These are phyloP conservation scores for Diprion similis DNA, from an alignment of 1,140 invertebrate genomes.

Conservation along the genomic window DNA sequence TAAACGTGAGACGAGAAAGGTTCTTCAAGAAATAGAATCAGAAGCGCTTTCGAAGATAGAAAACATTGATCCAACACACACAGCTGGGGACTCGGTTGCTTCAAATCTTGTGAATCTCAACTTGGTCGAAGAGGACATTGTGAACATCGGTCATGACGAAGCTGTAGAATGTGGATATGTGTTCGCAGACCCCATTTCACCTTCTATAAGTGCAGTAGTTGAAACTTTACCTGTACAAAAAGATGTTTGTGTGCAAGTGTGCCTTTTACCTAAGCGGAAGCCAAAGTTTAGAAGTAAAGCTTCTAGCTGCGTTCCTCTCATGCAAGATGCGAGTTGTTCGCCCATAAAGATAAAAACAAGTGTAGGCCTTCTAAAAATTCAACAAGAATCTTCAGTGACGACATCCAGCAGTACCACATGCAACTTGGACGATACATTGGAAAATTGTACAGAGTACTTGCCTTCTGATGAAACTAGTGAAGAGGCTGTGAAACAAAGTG, in stretches of 20 bases:
- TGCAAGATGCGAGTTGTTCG: constrained; percentile 1
- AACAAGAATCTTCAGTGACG: constrained; percentile 5
- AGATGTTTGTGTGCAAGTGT: constrained; percentile 2
- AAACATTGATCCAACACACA: neutral
- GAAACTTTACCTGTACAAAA: constrained; percentile 1
- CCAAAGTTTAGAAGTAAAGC: constrained; percentile 7
- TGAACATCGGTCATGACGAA: neutral
- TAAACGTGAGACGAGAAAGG: constrained; percentile 11
- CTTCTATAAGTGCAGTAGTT: neutral
- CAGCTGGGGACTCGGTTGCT: neutral
- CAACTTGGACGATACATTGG: constrained; percentile 7
- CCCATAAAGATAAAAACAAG: constrained; percentile 3
- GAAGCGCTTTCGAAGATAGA: constrained; percentile 5
- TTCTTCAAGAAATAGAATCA: constrained; percentile 21
- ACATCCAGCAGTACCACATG: constrained; percentile 7
- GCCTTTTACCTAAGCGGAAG: neutral
- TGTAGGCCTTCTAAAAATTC: neutral
- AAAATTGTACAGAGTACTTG: constrained; percentile 9
- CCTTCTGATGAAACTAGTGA: constrained; percentile 1
- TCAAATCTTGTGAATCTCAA: constrained; percentile 7
- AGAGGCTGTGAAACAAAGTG: constrained; percentile 1
- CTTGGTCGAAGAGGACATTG: neutral
- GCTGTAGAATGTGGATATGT: constrained; percentile 4
- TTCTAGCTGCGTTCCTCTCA: constrained; percentile 2
- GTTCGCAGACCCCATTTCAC: constrained; percentile 6